Percentiles rank a stretch among this genome's conserved stretches.
These are phyloP conservation scores for Drosophila neocordata DNA, from an alignment of 1,140 invertebrate species.

Conservation along the genomic window DNA sequence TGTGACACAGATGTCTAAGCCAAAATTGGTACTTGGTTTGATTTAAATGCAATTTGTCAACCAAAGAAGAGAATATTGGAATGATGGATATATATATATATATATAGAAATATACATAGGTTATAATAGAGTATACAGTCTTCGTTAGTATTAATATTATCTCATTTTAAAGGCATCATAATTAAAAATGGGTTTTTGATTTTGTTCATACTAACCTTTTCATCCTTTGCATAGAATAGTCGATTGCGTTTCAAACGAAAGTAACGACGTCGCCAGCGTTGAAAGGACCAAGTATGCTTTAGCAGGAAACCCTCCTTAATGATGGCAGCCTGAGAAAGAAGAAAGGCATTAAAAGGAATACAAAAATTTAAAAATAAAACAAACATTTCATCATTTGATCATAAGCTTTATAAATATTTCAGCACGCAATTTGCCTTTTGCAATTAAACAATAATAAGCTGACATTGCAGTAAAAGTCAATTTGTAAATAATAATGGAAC, in stretches of 20 bases:
- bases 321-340: slow-evolving; percentile 84
- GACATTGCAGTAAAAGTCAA: slow-evolving; percentile 37
- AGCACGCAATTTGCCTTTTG: slow-evolving; percentile 18
- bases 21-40: too few species aligned
- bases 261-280: slow-evolving; percentile 92
- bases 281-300: slow-evolving; percentile 93
- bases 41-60: too few species aligned
- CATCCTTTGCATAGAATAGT: slow-evolving; percentile 93
- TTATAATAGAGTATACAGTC: too few species aligned
- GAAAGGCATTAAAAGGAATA: not conserved
- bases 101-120: too few species aligned
- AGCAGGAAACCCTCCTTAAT: slow-evolving; percentile 92
- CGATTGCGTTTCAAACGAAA: slow-evolving; percentile 91
- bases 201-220: slow-evolving; percentile 86
- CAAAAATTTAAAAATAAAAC: slow-evolving; percentile 26
- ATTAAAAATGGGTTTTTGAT: slow-evolving; percentile 1
- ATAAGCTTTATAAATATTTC: slow-evolving; percentile 7
- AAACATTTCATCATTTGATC: slow-evolving; percentile 12
- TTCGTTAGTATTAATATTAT: not conserved
- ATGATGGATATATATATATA: too few species aligned
- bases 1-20: too few species aligned
- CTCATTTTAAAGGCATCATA: not conserved
- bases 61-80: too few species aligned
- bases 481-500: slow-evolving; percentile 24
- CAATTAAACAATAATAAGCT: slow-evolving; percentile 51